Evolutionary conservation across 2,888 invertebrate genomes (phyloP).

Genomic region (Cordylochernes scorpioides): DNA sequence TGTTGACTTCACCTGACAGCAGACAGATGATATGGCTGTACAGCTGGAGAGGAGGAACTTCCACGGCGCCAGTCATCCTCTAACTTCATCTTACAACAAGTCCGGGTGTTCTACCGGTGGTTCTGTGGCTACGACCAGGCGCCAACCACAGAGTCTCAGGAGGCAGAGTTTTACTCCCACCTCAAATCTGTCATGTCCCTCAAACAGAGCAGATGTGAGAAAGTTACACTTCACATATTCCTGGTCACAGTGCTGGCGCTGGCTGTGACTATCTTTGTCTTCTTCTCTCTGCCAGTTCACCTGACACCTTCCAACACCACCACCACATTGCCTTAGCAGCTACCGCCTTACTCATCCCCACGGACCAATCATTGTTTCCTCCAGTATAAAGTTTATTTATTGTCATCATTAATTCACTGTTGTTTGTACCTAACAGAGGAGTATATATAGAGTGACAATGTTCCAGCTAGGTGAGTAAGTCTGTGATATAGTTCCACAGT

Average conservation of each 20-base stretch:
- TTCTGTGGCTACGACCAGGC: slow-evolving; percentile 17
- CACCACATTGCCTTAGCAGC: too few relatives aligned
- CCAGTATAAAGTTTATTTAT: too few relatives aligned
- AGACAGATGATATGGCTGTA: slow-evolving; percentile 6
- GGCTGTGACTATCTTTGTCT: slow-evolving; percentile 14
- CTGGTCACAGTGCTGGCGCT: slow-evolving; percentile 15
- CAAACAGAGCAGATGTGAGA: slow-evolving; percentile 13
- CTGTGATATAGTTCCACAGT: too few relatives aligned
- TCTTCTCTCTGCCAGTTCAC: slow-evolving; percentile 15
- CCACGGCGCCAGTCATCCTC: slow-evolving; percentile 4
- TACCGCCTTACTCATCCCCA: too few relatives aligned
- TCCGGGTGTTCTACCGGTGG: slow-evolving; percentile 14
- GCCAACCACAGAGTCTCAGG: slow-evolving; percentile 2
- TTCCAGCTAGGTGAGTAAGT: too few relatives aligned
- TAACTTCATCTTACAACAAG: too few relatives aligned
- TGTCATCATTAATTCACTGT: too few relatives aligned
- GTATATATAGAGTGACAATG: too few relatives aligned
- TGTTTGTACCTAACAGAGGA: too few relatives aligned
- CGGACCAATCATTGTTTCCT: too few relatives aligned
- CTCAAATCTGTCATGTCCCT: slow-evolving; percentile 12
- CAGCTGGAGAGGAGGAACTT: slow-evolving; percentile 10
- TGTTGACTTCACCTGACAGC: background rate
- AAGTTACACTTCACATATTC: slow-evolving; percentile 14
- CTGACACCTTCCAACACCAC: too few relatives aligned
- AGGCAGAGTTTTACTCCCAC: slow-evolving; percentile 5